phyloP scores from a whole-genome alignment of 2,113 vertebrate species.

The Grantiella picta region DNA sequence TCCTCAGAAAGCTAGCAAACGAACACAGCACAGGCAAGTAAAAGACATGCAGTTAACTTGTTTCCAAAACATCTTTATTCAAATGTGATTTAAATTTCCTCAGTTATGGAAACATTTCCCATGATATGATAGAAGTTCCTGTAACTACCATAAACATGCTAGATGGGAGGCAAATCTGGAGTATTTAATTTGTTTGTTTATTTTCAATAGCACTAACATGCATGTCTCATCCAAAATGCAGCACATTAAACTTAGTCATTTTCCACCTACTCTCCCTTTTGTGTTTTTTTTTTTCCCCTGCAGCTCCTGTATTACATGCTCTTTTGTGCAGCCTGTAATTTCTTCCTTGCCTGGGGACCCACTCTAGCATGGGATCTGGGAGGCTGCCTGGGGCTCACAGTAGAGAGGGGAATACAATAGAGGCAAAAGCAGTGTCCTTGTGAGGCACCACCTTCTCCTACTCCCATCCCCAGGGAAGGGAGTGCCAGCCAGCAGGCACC shows the following conservation, averaged over 20 bases:
- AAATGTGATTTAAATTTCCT: constrained; percentile 26
- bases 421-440: background rate
- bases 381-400: background rate
- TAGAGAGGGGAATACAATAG: background rate
- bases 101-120: constrained; percentile 20
- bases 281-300: background rate
- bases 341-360: background rate
- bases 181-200: constrained; percentile 22
- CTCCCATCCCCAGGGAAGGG: background rate
- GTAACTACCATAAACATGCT: constrained; percentile 5
- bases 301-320: background rate
- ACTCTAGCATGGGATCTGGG: background rate
- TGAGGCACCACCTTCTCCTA: background rate
- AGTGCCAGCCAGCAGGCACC: background rate
- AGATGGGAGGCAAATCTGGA: background rate
- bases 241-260: background rate
- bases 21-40: background rate
- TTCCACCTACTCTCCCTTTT: constrained; percentile 1
- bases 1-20: background rate
- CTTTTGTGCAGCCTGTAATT: background rate
- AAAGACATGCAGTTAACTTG: constrained; percentile 19
- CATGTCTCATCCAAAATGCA: background rate
- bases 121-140: background rate
- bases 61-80: constrained; percentile 48
- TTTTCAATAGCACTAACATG: background rate